These are phyloP conservation scores for Platycheirus rosarum DNA, from an alignment of 2,888 invertebrate genomes.

Conservation along the genomic window DNA sequence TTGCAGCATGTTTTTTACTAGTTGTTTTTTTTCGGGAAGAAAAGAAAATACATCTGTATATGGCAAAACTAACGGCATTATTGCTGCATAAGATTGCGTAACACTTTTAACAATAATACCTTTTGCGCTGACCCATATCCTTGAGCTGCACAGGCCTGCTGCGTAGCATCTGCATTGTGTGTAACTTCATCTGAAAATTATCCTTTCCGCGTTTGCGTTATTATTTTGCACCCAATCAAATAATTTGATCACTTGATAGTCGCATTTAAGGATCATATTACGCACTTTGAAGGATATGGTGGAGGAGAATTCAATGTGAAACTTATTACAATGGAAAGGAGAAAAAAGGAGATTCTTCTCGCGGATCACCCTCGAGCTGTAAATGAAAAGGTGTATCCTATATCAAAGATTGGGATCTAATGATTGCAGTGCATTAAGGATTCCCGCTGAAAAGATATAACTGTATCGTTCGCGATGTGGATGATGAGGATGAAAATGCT, in stretches of 20 bases:
- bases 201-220: constrained; percentile 60
- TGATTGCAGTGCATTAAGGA: constrained; percentile 48
- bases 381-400: constrained; percentile 63
- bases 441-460: constrained; percentile 49
- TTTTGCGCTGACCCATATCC: constrained; percentile 65
- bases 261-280: constrained; percentile 57
- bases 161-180: constrained; percentile 70
- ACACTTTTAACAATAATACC: constrained; percentile 54
- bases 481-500: constrained; percentile 41
- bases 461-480: constrained; percentile 61
- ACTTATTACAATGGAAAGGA: constrained; percentile 15
- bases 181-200: constrained; percentile 72
- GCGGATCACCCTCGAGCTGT: constrained; percentile 57
- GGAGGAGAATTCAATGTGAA: no score
- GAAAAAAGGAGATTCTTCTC: constrained; percentile 52
- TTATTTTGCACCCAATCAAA: constrained; percentile 59
- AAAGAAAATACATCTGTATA: constrained; percentile 55
- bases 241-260: constrained; percentile 67
- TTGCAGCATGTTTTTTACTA: constrained; percentile 45
- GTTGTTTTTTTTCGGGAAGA: constrained; percentile 35
- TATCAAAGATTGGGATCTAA: constrained; percentile 63
- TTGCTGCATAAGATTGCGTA: constrained; percentile 34
- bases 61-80: constrained; percentile 51
- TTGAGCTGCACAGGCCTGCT: constrained; percentile 37
- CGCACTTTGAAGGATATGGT: constrained; percentile 9